phyloP scores from a whole-genome alignment of 2,797 vertebrate genomes.

The Toxotes lorentzi region DNA sequence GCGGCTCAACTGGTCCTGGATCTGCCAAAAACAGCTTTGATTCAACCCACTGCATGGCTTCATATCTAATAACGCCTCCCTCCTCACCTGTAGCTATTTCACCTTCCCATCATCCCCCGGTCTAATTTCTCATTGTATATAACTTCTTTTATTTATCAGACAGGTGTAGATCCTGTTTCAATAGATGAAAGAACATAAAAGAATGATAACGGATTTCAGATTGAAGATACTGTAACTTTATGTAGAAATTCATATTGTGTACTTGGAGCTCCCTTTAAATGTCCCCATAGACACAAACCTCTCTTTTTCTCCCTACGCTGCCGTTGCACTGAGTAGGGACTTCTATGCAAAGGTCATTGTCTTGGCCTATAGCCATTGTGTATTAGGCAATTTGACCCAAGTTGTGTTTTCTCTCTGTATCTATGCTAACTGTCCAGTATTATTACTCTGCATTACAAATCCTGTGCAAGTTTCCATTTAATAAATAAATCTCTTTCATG shows the following conservation, averaged over 20 bases:
- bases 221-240: conserved; percentile 59
- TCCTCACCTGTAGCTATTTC: conserved; percentile 25
- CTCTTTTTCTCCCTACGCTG: conserved; percentile 24
- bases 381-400: conserved; percentile 37
- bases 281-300: conserved; percentile 44
- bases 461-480: conserved; percentile 74
- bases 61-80: conserved; percentile 13
- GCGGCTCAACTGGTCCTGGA: conserved; percentile 49
- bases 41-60: conserved; percentile 58
- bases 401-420: conserved; percentile 61
- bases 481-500: conserved; percentile 78
- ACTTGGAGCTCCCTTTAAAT: conserved; percentile 67
- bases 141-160: conserved; percentile 75
- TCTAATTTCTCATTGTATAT: conserved; percentile 67
- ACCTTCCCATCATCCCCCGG: conserved; percentile 4
- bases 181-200: conserved; percentile 46
- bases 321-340: conserved; percentile 44
- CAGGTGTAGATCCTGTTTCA: conserved; percentile 47
- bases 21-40: conserved; percentile 35
- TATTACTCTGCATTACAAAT: conserved; percentile 71
- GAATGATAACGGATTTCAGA: conserved; percentile 43
- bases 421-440: conserved; percentile 69
- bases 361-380: conserved; percentile 51
- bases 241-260: conserved; percentile 61
- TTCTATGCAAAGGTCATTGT: conserved; percentile 77